A percentile compares a stretch with the other conserved stretches of the same genome.
These are phyloP conservation scores for Caenorhabditis elegans DNA, from an alignment of 1,140 invertebrate species.

Conservation along the genomic window WBcel235 BX284603.4:11938001-11938500, in stretches of 20 bases:
- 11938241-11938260: background rate
- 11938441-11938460: no score
- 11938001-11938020: background rate
- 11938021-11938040: background rate
- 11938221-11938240: background rate
- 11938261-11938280: background rate
- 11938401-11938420: no score
- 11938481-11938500: no score
- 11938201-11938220: constrained; percentile 5
- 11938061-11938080: background rate
- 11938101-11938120: background rate
- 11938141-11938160: constrained; percentile 14
- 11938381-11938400: no score
- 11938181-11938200: constrained; percentile 26
- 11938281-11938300: background rate
- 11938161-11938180: background rate
- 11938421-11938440: no score
- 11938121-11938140: constrained; percentile 26
- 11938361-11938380: no score
- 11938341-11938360: no score
- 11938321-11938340: no score
- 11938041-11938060: background rate
- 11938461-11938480: no score
- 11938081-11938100: no score
- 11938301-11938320: no score